Base-by-base conservation (phyloP, 1,140 invertebrate genomes). In the Diuraphis noxia region DNA sequence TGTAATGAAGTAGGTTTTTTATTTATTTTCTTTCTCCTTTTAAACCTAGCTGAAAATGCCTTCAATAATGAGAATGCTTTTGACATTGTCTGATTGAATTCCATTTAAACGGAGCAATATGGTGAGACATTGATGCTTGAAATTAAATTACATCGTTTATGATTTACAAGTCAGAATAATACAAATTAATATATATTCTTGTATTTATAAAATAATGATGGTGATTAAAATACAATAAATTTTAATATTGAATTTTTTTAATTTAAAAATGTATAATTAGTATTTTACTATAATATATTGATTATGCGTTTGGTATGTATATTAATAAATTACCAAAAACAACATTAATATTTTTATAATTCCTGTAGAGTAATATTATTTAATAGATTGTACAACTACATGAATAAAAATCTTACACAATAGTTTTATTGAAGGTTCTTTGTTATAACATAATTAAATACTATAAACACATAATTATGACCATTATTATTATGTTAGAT, bases 51-150 rank as follows among this genome's bases (percentile, higher is more conserved):
- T 77, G 10, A 90, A 90, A 77, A 81, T 90, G 21, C 9, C 38
- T 19, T n/a, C 41, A 81, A 81, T 46, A 43, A 90, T 77, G n/a
- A 72, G n/a, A 90, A 10, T 77, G 88, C 21, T 90, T 41, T 90
- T 88, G 88, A 90, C 88, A 40, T 77, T 41, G 38, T 77, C 40
- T 90, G 41, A 90, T 90, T 79, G 88, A 90, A 90, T 46, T 79
- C 38, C n/a, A 90, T 90, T 43, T 77, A 36, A 34, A 72, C 40
- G 8, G 19, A 77, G 19, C 34, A 72, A 25, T 43, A n/a, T 77
- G 9, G 38, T 88, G 52, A 30, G 56, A 81, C 79, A 72, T 43
- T 6, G 13, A 88, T 72, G 25, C 56, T 90, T 43, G 41, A 90
- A 90, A 77, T 79, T n/a, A 30, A 88, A 88, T 88, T 88, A 88